Conservation (phyloP, 2,113 vertebrate species). For the Uria aalge region DNA sequence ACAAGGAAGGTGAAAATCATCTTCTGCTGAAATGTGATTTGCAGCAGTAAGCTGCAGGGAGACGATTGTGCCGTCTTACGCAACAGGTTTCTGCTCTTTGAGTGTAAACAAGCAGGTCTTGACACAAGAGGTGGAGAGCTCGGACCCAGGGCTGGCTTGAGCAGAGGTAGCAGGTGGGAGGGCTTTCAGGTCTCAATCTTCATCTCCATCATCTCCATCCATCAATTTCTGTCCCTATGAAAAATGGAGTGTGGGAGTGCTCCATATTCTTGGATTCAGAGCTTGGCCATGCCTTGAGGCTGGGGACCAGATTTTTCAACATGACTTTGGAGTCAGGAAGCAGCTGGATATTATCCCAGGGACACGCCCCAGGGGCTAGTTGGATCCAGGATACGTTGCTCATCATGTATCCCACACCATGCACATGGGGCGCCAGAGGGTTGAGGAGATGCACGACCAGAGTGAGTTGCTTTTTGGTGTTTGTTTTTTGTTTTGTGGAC, state of each 20-base stretch:
- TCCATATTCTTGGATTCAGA: background rate
- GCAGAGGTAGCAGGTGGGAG: background rate
- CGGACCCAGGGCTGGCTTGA: background rate
- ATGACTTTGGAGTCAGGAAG: background rate
- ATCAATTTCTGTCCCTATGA: too few relatives aligned
- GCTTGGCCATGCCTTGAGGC: background rate
- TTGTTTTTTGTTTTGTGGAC: background rate
- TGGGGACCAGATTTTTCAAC: background rate
- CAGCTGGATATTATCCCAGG: background rate
- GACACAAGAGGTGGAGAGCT: background rate
- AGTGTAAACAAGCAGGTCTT: background rate
- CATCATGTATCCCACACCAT: too few relatives aligned
- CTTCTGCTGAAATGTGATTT: background rate
- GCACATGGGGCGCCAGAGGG: accelerated
- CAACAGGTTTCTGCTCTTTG: background rate
- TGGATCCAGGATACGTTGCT: background rate
- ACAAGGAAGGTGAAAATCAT: constrained; percentile 11
- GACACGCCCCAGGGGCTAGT: background rate
- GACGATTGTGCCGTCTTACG: accelerated
- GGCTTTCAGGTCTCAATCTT: background rate
- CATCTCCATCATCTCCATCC: background rate
- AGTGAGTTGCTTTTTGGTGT: background rate
- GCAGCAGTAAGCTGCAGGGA: background rate
- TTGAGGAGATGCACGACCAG: background rate
- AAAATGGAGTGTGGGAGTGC: accelerated